These are phyloP conservation scores for Drosophila mauritiana DNA, from an alignment of 1,140 invertebrate genomes.

Conservation along the genomic window DNA sequence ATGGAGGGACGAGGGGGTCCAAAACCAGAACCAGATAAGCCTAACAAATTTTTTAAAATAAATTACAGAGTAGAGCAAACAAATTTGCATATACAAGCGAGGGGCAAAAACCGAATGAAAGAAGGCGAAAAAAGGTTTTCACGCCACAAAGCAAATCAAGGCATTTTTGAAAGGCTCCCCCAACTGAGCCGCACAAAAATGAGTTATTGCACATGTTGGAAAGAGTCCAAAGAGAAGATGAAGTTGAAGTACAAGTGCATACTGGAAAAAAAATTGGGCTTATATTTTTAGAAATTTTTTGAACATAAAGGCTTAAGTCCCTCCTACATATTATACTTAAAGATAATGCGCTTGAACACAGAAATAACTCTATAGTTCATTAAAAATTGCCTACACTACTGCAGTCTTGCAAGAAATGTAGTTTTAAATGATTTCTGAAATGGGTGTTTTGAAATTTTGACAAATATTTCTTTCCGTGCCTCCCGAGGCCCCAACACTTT, in stretches of 20 bases:
- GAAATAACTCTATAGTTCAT: too few species aligned
- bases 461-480: conserved; percentile 7
- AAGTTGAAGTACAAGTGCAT: conserved; percentile 12
- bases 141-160: conserved; percentile 81
- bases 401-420: too few species aligned
- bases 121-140: conserved; percentile 51
- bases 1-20: conserved; percentile 13
- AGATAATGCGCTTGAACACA: too few species aligned
- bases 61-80: conserved; percentile 82
- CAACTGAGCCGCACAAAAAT: conserved; percentile 50
- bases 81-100: conserved; percentile 76
- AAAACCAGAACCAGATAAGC: conserved; percentile 66
- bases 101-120: conserved; percentile 39
- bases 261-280: background rate
- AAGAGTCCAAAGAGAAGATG: conserved; percentile 1
- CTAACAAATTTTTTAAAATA: conserved; percentile 83
- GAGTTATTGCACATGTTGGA: conserved; percentile 76
- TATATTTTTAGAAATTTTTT: background rate
- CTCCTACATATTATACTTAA: too few species aligned
- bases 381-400: too few species aligned
- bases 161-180: conserved; percentile 66
- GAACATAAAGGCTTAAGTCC: too few species aligned
- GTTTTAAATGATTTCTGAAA: too few species aligned
- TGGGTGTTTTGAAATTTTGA: too few species aligned
- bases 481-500: conserved; percentile 64